A percentile compares a stretch with the other conserved stretches of the same genome.
These are phyloP conservation scores for Rhineura floridana DNA, from an alignment of 2,113 vertebrate species.

Conservation along the genomic window DNA sequence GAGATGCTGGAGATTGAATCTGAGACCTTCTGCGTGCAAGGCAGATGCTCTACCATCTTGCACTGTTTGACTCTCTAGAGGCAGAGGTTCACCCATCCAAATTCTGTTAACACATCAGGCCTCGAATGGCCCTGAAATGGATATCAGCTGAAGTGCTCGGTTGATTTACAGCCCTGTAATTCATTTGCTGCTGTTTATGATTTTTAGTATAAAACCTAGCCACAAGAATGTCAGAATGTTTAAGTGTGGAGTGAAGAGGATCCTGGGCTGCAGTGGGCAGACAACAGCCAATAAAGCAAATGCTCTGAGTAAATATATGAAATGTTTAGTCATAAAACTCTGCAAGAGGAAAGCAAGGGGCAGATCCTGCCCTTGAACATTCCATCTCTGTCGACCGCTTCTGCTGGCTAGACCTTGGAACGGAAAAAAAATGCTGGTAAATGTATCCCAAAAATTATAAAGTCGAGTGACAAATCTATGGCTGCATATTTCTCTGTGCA, in stretches of 20 bases:
- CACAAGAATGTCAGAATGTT: constrained; percentile 21
- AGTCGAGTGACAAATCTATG: constrained; percentile 46
- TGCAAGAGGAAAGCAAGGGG: constrained; percentile 13
- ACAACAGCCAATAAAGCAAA: constrained; percentile 59
- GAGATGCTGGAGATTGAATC: too few relatives aligned
- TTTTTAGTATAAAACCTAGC: constrained; percentile 60
- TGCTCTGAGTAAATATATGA: constrained; percentile 41
- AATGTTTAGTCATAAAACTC: constrained; percentile 49
- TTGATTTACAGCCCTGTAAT: constrained; percentile 67
- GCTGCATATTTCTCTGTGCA: constrained; percentile 27
- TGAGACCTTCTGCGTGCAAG: too few relatives aligned
- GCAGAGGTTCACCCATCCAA: constrained; percentile 44
- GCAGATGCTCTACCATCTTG: too few relatives aligned
- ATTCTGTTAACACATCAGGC: constrained; percentile 41
- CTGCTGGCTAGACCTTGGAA: constrained; percentile 54
- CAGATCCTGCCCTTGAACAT: constrained; percentile 55
- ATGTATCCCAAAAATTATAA: constrained; percentile 42
- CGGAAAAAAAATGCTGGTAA: constrained; percentile 17
- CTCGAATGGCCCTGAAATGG: constrained; percentile 26
- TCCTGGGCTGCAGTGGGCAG: constrained; percentile 38
- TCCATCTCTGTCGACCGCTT: constrained; percentile 28
- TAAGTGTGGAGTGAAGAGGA: constrained; percentile 51
- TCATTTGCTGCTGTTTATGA: constrained; percentile 61
- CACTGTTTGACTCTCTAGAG: constrained; percentile 46
- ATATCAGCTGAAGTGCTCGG: constrained; percentile 53